Evolutionary conservation across 2,113 vertebrate genomes (phyloP), one percentile per base, ranked within the genome.

Genomic region (Tachuris rubrigastra): DNA sequence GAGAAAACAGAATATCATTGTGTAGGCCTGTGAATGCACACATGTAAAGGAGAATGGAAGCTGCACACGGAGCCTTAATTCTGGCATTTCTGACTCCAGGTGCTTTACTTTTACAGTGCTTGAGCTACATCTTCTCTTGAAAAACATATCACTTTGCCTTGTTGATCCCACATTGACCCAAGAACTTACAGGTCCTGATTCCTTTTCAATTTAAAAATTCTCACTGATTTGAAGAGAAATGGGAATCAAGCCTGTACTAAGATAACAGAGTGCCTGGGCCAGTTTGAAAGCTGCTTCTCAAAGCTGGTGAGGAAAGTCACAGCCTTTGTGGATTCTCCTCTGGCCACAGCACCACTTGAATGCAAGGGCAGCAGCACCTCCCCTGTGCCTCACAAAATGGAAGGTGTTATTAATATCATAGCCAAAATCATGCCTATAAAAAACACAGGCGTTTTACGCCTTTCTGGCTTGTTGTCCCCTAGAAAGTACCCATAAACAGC

Each of bases 311-410:
- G 44, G 30, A 23, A 76, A 49, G 25, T 73, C 63, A 60, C n/a
- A 72, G 33, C 1, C 30, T 30, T 9, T 0, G 0, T 14, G 39
- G 33, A 28, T 60, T 65, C n/a, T 86, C 4, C 44, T 93, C 46
- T 65, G 63, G 39, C 27, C 59, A 69, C 81, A 55, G 33, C 27
- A 86, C 8, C 1, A 2, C 24, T 73, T 60, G 27, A 28, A 58
- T 56, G 28, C 31, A 44, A 83, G 22, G 39, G 42, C 58, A 78
- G 60, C 47, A 88, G 20, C 52, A 75, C 31, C 22, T 78, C 24
- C 31, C 9, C 11, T 10, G 3, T 22, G 22, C 59, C 44, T 66
- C 62, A 60, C 47, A 55, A 55, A 59, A 72, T 18, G 3, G n/a
- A 65, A 81, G 16, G 14, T 0, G 2, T 82, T 50, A 47, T 50